Conservation (phyloP, 2,113 vertebrate species). For the Isichthys henryi region DNA sequence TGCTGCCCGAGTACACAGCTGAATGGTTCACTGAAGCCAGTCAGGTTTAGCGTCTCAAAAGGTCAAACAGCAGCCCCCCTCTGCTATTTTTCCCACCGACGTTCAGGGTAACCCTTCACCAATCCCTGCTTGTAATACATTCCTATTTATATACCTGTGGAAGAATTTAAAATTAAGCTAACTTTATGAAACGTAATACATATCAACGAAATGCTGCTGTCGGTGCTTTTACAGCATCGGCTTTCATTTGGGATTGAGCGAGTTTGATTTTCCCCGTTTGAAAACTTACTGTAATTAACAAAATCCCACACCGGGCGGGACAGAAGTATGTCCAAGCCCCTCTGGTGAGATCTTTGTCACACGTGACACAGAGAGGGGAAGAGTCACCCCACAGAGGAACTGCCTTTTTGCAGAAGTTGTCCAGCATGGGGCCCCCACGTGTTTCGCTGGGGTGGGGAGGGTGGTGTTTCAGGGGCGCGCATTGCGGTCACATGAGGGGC, state of each 20-base stretch:
- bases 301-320: not conserved
- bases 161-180: not conserved
- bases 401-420: constrained; percentile 6
- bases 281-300: not conserved
- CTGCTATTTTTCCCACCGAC: not conserved
- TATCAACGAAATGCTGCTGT: too few relatives aligned
- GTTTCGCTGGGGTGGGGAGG: not conserved
- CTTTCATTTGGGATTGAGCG: not conserved
- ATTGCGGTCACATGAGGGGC: not conserved
- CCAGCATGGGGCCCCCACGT: not conserved
- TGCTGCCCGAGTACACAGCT: not conserved
- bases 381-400: not conserved
- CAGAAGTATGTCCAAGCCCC: not conserved
- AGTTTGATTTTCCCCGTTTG: not conserved
- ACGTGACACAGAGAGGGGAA: not conserved
- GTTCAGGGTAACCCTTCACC: not conserved
- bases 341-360: not conserved
- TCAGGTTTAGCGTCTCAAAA: not conserved
- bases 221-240: not conserved
- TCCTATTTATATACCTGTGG: not conserved
- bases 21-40: not conserved
- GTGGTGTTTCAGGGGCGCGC: not conserved
- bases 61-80: not conserved
- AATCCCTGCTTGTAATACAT: not conserved
- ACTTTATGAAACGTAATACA: not conserved